A percentile compares a stretch with the other conserved stretches of the same genome.
These are phyloP conservation scores for Eristalinus aeneus DNA, from an alignment of 2,888 invertebrate species.

Conservation along the genomic window DNA sequence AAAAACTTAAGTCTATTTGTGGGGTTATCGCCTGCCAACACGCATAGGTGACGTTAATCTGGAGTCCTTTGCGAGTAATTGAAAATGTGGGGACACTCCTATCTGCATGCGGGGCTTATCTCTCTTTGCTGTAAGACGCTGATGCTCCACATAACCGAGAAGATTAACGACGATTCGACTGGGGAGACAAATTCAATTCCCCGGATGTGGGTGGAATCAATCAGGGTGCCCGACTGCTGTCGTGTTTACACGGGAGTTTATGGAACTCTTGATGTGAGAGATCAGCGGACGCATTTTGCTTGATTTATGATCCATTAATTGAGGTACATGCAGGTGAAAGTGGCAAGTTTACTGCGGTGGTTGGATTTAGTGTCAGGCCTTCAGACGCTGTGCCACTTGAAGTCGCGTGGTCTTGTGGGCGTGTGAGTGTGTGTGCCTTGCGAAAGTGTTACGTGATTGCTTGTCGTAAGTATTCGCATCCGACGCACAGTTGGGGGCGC, in stretches of 20 bases:
- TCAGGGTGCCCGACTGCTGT: not conserved
- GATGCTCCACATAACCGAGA: conserved; percentile 23
- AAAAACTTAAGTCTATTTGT: not conserved
- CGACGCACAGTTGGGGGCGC: not conserved
- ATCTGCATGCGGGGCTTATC: not conserved
- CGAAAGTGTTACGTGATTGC: not conserved
- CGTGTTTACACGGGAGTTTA: not conserved
- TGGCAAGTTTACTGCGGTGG: not conserved
- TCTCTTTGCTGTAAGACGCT: conserved; percentile 3
- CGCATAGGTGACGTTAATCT: conserved; percentile 19
- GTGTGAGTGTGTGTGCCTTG: not conserved
- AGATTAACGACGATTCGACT: conserved; percentile 14
- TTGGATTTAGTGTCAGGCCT: not conserved
- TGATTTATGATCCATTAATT: not conserved
- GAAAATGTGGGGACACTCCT: not conserved
- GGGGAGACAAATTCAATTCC: not conserved
- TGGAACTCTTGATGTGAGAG: not conserved
- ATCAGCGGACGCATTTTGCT: not conserved
- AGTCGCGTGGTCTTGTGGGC: too few species aligned
- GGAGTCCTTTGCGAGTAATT: conserved; percentile 24
- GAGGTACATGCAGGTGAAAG: not conserved
- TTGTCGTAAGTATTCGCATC: not conserved
- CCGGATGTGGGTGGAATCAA: conserved; percentile 14
- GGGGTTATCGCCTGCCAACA: conserved; percentile 4
- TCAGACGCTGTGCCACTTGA: not conserved